Evolutionary conservation across 2,888 invertebrate species (phyloP).

Genomic region (Crepidodera aurea): DNA sequence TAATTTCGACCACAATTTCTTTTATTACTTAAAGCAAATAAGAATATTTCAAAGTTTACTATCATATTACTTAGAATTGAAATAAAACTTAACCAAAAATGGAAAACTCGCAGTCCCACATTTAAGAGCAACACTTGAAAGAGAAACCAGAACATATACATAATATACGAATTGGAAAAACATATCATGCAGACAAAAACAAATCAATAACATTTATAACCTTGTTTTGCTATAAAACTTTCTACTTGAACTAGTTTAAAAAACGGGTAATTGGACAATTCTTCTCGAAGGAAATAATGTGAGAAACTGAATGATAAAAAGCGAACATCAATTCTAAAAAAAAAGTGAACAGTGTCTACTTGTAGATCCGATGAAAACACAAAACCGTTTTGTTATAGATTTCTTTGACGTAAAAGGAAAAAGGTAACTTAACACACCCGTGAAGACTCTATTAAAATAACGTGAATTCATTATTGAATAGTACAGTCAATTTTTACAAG

Average conservation of each 20-base stretch:
- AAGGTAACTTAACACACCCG: constrained; percentile 2
- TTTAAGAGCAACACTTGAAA: no score
- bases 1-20: no score
- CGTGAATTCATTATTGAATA: neutral
- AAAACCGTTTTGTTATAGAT: neutral
- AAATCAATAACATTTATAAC: neutral
- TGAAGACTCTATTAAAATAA: constrained; percentile 5
- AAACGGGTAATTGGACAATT: neutral
- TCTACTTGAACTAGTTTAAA: neutral
- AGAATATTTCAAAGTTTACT: no score
- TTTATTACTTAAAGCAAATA: no score
- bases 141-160: no score
- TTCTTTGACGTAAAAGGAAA: constrained; percentile 7
- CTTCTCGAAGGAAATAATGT: neutral
- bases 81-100: no score
- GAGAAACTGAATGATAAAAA: neutral
- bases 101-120: no score
- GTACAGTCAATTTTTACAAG: neutral
- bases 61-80: no score
- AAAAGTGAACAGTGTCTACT: neutral
- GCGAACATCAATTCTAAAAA: neutral
- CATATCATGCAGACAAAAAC: no score
- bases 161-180: no score
- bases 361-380: neutral
- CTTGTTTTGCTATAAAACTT: neutral